These are phyloP conservation scores for Petromus typicus DNA, from an alignment of 2,113 vertebrate species.

Conservation along the genomic window DNA sequence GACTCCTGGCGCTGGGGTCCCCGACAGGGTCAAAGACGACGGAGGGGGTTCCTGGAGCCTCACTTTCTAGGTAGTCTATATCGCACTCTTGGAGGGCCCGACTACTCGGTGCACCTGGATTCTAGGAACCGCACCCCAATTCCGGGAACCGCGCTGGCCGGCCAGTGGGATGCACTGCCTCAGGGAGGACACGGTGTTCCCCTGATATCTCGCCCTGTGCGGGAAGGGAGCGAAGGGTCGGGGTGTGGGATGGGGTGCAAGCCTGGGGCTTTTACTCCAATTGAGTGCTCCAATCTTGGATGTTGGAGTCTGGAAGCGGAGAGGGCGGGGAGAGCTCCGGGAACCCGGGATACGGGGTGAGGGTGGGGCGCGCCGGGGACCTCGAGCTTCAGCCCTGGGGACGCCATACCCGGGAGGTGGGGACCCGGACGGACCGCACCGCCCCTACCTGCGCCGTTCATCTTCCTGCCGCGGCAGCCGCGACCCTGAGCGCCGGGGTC, in stretches of 20 bases:
- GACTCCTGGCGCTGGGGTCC: not conserved
- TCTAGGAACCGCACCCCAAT: not conserved
- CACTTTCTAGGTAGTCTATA: conserved; percentile 12
- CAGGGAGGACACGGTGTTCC: not conserved
- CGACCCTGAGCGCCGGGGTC: not conserved
- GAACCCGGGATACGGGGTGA: not conserved
- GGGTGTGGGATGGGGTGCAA: not conserved
- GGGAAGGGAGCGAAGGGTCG: not conserved
- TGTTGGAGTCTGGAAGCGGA: not conserved
- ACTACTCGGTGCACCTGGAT: not conserved
- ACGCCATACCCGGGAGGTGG: not conserved
- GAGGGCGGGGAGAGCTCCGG: not conserved
- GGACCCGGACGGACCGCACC: not conserved
- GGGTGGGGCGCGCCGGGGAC: not conserved
- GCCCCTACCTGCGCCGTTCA: conserved; percentile 81
- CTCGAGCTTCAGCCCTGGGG: not conserved
- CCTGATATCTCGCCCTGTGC: not conserved
- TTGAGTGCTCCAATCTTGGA: not conserved
- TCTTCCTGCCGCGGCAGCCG: conserved; percentile 66
- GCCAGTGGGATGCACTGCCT: not conserved
- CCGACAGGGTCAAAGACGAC: not conserved
- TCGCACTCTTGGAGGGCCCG: not conserved
- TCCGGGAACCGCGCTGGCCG: not conserved
- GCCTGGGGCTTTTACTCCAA: not conserved
- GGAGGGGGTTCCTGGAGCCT: not conserved